Evolutionary conservation across 2,888 invertebrate genomes (phyloP).

Genomic region (Drosophila demipolita): DNA sequence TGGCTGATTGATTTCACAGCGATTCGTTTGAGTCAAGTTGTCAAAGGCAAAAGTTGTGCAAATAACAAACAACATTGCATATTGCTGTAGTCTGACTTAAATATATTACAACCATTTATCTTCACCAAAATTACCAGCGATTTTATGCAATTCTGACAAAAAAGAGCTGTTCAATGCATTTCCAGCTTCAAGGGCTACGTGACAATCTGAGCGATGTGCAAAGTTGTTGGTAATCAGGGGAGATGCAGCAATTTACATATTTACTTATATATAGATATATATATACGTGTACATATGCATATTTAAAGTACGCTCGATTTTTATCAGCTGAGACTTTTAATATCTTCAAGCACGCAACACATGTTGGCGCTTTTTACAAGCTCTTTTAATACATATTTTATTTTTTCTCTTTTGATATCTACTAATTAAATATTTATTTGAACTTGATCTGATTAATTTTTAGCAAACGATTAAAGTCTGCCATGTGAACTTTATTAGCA

Average conservation of each 20-base stretch:
- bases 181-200: constrained; percentile 14
- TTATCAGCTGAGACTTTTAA: constrained; percentile 5
- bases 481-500: background rate
- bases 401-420: background rate
- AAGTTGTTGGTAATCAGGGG: constrained; percentile 31
- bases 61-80: constrained; percentile 8
- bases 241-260: background rate
- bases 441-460: background rate
- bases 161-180: constrained; percentile 11
- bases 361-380: background rate
- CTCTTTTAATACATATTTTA: background rate
- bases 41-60: constrained; percentile 27
- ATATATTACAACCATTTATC: constrained; percentile 33
- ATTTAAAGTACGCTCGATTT: background rate
- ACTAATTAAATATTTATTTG: no score
- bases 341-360: constrained; percentile 3
- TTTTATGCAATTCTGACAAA: background rate
- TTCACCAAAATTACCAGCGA: constrained; percentile 5
- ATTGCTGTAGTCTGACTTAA: constrained; percentile 25
- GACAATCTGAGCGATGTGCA: constrained; percentile 30
- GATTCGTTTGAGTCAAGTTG: constrained; percentile 56
- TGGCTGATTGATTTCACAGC: constrained; percentile 59
- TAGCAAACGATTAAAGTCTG: background rate
- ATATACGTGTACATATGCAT: background rate
- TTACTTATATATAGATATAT: background rate